A percentile compares a stretch with the other conserved stretches of the same genome.
These are phyloP conservation scores for Nephotettix cincticeps DNA, from an alignment of 1,140 invertebrate genomes.

Conservation along the genomic window DNA sequence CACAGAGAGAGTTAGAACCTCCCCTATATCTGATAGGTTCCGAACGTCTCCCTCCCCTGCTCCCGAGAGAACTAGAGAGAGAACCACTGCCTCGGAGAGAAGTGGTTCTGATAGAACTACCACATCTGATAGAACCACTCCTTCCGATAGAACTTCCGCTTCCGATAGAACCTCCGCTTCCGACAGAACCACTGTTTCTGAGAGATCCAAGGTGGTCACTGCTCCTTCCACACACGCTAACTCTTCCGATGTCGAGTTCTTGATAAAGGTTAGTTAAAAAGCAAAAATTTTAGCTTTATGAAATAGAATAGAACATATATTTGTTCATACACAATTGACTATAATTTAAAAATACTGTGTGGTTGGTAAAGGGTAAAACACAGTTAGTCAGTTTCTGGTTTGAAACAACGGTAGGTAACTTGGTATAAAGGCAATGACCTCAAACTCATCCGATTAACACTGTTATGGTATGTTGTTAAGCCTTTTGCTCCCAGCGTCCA, in stretches of 20 bases:
- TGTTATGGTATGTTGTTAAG: too few relatives aligned
- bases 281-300: too few relatives aligned
- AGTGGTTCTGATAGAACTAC: background rate
- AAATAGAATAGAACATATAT: too few relatives aligned
- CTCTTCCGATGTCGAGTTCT: slow-evolving; percentile 8
- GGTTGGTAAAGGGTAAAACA: too few relatives aligned
- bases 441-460: too few relatives aligned
- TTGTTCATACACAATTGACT: too few relatives aligned
- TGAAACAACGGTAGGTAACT: too few relatives aligned
- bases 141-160: too few relatives aligned
- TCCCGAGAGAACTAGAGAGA: background rate
- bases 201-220: background rate
- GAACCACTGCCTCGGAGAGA: background rate
- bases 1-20: background rate
- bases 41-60: background rate
- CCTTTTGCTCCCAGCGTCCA: too few relatives aligned
- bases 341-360: too few relatives aligned
- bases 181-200: slow-evolving; percentile 1
- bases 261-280: background rate
- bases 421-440: too few relatives aligned
- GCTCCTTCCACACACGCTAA: background rate
- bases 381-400: too few relatives aligned
- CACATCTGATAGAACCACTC: background rate
- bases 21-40: background rate
- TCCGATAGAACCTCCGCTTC: slow-evolving; percentile 1